Percentiles rank a stretch among this genome's conserved stretches.
phyloP scores from a whole-genome alignment of 2,888 invertebrate genomes.

The Ectemnius lituratus region DNA sequence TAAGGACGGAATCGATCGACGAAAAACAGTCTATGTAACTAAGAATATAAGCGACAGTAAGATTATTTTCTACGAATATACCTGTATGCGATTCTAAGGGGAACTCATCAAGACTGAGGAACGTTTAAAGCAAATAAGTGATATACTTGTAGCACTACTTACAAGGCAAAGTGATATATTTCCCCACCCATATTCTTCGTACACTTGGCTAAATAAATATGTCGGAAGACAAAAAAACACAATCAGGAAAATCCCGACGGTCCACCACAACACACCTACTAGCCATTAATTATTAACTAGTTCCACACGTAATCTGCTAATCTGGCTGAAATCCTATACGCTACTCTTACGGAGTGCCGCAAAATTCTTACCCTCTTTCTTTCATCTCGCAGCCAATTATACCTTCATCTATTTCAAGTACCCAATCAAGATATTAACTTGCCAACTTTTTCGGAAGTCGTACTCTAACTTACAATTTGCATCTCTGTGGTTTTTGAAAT shows the following conservation, averaged over 20 bases:
- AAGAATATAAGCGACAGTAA: conserved; percentile 13
- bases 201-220: conserved; percentile 53
- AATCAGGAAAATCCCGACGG: conserved; percentile 37
- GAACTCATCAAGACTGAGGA: conserved; percentile 23
- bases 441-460: not conserved
- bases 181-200: conserved; percentile 27
- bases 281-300: not conserved
- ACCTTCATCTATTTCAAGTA: conserved; percentile 33
- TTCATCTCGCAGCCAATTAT: conserved; percentile 19
- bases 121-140: not conserved
- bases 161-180: too few species aligned
- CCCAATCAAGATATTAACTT: conserved; percentile 16
- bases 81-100: conserved; percentile 20
- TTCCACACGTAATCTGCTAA: conserved; percentile 13
- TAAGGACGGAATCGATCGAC: not conserved
- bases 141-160: conserved; percentile 28
- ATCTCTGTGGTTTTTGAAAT: not conserved
- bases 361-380: not conserved
- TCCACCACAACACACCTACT: not conserved
- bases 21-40: conserved; percentile 11
- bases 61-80: conserved; percentile 29
- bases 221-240: conserved; percentile 40
- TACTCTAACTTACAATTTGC: too few species aligned
- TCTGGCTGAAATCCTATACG: conserved; percentile 3
- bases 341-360: conserved; percentile 12